Percentiles rank a stretch among this genome's conserved stretches.
Evolutionary conservation across 2,797 vertebrate species (phyloP).

Genomic region (Eupleurogrammus muticus): DNA sequence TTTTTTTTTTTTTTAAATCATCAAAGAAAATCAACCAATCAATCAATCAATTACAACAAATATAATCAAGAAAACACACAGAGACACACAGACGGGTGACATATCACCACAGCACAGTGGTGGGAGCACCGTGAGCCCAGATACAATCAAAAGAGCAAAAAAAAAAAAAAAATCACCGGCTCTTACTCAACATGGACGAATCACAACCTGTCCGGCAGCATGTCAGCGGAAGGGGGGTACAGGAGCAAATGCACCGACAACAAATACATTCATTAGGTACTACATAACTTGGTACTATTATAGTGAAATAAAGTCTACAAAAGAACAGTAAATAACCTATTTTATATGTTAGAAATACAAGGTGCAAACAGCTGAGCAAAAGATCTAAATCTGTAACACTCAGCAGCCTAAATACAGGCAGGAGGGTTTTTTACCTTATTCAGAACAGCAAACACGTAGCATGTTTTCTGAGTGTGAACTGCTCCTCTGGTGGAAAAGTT

Average conservation of each 20-base stretch:
- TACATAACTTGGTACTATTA: conserved; percentile 3
- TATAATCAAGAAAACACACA: conserved; percentile 15
- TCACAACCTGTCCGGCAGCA: background rate
- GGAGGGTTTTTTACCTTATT: background rate
- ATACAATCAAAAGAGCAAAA: conserved; percentile 40
- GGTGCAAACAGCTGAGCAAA: conserved; percentile 19
- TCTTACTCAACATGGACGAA: background rate
- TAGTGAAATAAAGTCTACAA: conserved; percentile 28
- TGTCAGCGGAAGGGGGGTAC: too few species aligned
- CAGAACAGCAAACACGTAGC: background rate
- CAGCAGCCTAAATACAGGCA: background rate
- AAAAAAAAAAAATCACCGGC: background rate
- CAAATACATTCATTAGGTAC: conserved; percentile 66
- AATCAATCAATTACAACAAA: background rate
- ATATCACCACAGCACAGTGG: conserved; percentile 5
- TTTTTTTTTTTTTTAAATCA: too few species aligned
- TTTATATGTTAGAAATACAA: conserved; percentile 11
- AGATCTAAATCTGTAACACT: conserved; percentile 3
- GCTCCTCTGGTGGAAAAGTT: too few species aligned
- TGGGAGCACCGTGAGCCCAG: conserved; percentile 6
- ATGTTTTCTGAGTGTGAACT: background rate
- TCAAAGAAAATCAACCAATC: too few species aligned
- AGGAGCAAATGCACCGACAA: conserved; percentile 39
- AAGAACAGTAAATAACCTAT: background rate
- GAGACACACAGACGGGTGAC: background rate